Conservation (phyloP, 2,888 invertebrate genomes). For the Melolontha melolontha region DNA sequence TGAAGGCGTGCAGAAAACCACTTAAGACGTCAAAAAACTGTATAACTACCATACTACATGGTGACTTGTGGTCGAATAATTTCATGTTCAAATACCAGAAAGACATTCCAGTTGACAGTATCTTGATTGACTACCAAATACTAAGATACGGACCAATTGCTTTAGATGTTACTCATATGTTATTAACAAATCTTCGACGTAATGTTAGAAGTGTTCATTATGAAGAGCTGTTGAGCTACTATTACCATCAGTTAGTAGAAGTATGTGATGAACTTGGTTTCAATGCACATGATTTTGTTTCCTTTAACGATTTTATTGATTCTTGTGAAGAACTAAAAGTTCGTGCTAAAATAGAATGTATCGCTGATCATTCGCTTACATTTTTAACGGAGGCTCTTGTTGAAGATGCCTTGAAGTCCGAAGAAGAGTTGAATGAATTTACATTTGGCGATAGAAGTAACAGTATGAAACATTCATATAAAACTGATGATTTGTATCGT, state of each 20-base stretch:
- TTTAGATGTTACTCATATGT: conserved; percentile 55
- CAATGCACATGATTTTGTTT: conserved; percentile 18
- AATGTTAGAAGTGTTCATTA: conserved; percentile 52
- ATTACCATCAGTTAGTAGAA: conserved; percentile 52
- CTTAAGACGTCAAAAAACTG: conserved; percentile 37
- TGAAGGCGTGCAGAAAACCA: conserved; percentile 7
- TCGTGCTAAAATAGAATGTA: conserved; percentile 52
- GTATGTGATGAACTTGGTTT: conserved; percentile 12
- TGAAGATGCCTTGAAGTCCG: conserved; percentile 45
- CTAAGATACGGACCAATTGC: conserved; percentile 55
- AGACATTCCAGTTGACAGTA: conserved; percentile 47
- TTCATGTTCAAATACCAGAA: conserved; percentile 55
- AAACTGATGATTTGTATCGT: conserved; percentile 48
- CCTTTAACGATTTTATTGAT: conserved; percentile 46
- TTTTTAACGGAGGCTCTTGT: conserved; percentile 52
- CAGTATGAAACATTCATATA: conserved; percentile 50
- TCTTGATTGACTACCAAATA: conserved; percentile 58
- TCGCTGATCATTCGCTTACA: conserved; percentile 54
- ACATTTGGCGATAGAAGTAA: conserved; percentile 54
- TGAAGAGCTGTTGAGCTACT: conserved; percentile 53
- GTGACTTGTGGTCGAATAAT: conserved; percentile 59
- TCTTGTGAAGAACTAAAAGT: conserved; percentile 49
- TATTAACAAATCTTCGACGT: conserved; percentile 56
- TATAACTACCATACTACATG: conserved; percentile 53
- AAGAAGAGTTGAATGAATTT: conserved; percentile 52